A percentile compares a stretch with the other conserved stretches of the same genome.
These are phyloP conservation scores for Cenopis cana DNA, from an alignment of 2,888 invertebrate species.

Conservation along the genomic window DNA sequence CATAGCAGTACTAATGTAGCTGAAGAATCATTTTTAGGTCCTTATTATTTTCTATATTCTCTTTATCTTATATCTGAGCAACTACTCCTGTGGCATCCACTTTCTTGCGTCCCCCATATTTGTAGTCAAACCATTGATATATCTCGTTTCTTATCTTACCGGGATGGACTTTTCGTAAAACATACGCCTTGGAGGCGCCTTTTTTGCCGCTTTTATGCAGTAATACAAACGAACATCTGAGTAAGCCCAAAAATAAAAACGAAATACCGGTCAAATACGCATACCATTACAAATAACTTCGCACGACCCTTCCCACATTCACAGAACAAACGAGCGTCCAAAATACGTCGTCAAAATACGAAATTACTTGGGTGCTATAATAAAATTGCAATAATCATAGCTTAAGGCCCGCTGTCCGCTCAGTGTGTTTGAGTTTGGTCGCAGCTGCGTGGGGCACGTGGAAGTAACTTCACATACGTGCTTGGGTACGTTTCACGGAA, in stretches of 20 bases:
- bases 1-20: too few relatives aligned
- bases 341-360: constrained; percentile 39
- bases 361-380: constrained; percentile 33
- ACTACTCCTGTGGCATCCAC: too few relatives aligned
- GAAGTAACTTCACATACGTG: constrained; percentile 40
- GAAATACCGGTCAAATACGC: constrained; percentile 7
- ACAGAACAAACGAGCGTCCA: constrained; percentile 29
- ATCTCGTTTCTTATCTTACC: too few relatives aligned
- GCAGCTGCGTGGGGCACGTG: constrained; percentile 23
- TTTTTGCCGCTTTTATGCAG: not conserved
- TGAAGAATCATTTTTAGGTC: too few relatives aligned
- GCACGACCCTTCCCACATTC: constrained; percentile 26
- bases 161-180: not conserved
- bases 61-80: too few relatives aligned
- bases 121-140: too few relatives aligned
- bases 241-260: not conserved
- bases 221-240: not conserved
- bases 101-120: too few relatives aligned
- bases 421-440: constrained; percentile 34
- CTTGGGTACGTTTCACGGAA: constrained; percentile 25
- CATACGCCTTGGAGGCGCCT: not conserved
- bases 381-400: constrained; percentile 44
- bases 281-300: constrained; percentile 23
- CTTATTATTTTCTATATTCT: too few relatives aligned
- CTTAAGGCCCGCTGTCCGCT: constrained; percentile 30